phyloP scores from a whole-genome alignment of 2,888 invertebrate genomes.

The Adela reaumurella region DNA sequence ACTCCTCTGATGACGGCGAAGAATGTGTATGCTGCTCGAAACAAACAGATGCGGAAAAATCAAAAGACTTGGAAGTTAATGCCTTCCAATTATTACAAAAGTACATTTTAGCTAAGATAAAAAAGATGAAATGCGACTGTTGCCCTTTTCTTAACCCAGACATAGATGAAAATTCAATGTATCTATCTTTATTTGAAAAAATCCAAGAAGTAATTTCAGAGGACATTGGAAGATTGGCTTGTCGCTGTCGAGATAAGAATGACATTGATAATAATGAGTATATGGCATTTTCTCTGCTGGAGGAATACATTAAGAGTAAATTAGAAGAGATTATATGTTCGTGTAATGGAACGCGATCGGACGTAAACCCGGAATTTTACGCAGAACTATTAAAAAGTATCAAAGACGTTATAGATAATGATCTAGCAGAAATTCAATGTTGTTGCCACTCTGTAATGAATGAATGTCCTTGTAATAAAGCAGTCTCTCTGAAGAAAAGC shows the following conservation, averaged over 20 bases:
- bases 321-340: slow-evolving; percentile 32
- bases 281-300: slow-evolving; percentile 34
- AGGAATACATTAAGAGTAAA: slow-evolving; percentile 44
- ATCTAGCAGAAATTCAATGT: slow-evolving; percentile 33
- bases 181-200: slow-evolving; percentile 24
- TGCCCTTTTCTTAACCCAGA: slow-evolving; percentile 22
- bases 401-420: slow-evolving; percentile 30
- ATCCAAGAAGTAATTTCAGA: slow-evolving; percentile 33
- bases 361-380: slow-evolving; percentile 21
- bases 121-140: slow-evolving; percentile 22
- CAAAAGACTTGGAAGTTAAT: slow-evolving; percentile 35
- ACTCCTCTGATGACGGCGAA: too few relatives aligned
- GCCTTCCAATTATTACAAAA: slow-evolving; percentile 35
- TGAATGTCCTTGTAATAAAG: not conserved
- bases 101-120: slow-evolving; percentile 30
- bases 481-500: not conserved
- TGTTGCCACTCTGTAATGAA: slow-evolving; percentile 21
- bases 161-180: slow-evolving; percentile 28
- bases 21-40: slow-evolving; percentile 32
- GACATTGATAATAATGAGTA: slow-evolving; percentile 29
- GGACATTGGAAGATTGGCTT: slow-evolving; percentile 23
- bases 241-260: slow-evolving; percentile 20
- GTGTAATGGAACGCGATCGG: slow-evolving; percentile 17
- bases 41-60: slow-evolving; percentile 9
- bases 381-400: slow-evolving; percentile 8